Base-by-base conservation (phyloP, 2,888 invertebrate genomes). In the Drosophila recens region DNA sequence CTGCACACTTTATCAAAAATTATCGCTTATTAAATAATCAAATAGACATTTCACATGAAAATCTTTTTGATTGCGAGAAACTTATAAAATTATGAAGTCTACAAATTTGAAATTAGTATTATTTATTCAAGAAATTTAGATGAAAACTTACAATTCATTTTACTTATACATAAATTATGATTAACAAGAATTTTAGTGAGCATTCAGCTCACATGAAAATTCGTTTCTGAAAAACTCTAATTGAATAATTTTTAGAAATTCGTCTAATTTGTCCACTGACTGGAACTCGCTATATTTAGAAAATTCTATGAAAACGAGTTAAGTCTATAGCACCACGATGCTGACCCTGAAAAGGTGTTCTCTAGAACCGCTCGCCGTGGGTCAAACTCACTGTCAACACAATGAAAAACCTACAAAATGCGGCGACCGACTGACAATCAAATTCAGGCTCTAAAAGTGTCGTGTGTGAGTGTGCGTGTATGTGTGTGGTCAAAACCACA, bases 401-500 rank as follows among this genome's bases (percentile, higher is more conserved):
- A 65, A 64, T 68, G 61, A 49, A 73, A 78, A 62, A 54, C 64
- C 64, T 30, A 58, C 56, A 57, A 9, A 67, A 49, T 42, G 49
- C 20, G 51, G 30, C 11, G n/a, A 48, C 23, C 36, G 45, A 34
- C 36, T 63, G 67, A 49, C 53, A 53, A 36, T 69, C 73, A 70
- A 58, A 67, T 56, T 66, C 64, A 57, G 72, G 38, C 72, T 51
- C 40, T 23, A 27, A 54, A 59, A 45, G 36, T 52, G 54, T 36
- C 43, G 17, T 40, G 42, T 58, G 40, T n/a, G 46, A 34, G 59
- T 42, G 51, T 33, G 57, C 38, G 53, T 46, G 36, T 79, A 59
- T 43, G 53, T 46, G 36, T 79, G 62, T 67, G 73, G 71, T 61
- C 67, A 63, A 67, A 68, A 51, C 68, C 67, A 46, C 58, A 72